Evolutionary conservation across 2,888 invertebrate genomes (phyloP).

Genomic region (Apotomis capreana): DNA sequence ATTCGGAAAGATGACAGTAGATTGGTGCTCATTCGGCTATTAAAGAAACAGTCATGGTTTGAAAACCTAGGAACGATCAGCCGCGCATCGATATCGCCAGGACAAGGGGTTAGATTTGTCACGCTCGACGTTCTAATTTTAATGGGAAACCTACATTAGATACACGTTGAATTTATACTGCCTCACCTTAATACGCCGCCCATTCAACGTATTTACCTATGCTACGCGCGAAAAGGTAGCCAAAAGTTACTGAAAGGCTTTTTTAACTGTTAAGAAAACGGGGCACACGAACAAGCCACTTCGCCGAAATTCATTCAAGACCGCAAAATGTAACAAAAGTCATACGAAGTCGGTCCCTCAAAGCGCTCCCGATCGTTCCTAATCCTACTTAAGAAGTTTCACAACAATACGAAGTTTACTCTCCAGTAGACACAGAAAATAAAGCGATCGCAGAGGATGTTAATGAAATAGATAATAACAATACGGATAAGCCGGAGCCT

Average conservation of each 20-base stretch:
- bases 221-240: not conserved
- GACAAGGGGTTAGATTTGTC: no score
- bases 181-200: no score
- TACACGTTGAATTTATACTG: no score
- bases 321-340: conserved; percentile 39
- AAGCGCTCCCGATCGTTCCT: conserved; percentile 45
- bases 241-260: conserved; percentile 21
- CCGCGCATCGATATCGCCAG: no score
- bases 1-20: no score
- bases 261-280: conserved; percentile 16
- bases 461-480: conserved; percentile 67
- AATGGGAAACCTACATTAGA: no score
- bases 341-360: conserved; percentile 37
- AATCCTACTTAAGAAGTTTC: conserved; percentile 63
- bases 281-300: conserved; percentile 25
- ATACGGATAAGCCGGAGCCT: conserved; percentile 68
- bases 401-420: conserved; percentile 70
- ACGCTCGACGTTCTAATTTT: no score
- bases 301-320: conserved; percentile 30
- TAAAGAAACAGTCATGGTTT: no score
- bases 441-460: conserved; percentile 55
- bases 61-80: no score
- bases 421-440: conserved; percentile 63
- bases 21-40: no score
- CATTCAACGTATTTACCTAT: not conserved